Conservation (phyloP, 2,888 invertebrate genomes). For the Globia sparganii region DNA sequence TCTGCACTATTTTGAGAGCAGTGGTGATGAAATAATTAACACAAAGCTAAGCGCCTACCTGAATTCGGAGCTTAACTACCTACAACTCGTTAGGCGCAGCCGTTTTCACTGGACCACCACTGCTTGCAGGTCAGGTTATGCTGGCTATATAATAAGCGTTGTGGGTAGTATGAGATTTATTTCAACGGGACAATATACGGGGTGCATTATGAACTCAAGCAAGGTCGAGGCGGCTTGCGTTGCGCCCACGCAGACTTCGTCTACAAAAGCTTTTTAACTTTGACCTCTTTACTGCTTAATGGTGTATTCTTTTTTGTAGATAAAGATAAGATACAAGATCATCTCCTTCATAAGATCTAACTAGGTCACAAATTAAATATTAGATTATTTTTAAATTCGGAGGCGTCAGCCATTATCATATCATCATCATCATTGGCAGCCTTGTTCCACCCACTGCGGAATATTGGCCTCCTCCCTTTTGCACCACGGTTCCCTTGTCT, state of each 20-base stretch:
- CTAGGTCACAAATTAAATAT: slow-evolving; percentile 16
- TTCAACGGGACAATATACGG: slow-evolving; percentile 19
- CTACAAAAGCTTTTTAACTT: slow-evolving; percentile 52
- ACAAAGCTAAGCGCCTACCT: not conserved
- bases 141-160: not conserved
- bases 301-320: slow-evolving; percentile 36
- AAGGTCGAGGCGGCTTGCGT: slow-evolving; percentile 23
- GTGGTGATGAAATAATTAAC: not conserved
- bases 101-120: not conserved
- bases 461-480: too few species aligned
- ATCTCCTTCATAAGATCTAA: slow-evolving; percentile 16
- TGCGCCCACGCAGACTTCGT: slow-evolving; percentile 32
- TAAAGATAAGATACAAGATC: slow-evolving; percentile 36
- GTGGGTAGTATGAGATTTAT: slow-evolving; percentile 34
- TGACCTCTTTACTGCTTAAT: slow-evolving; percentile 39
- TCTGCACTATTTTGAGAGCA: too few species aligned
- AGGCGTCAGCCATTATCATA: too few species aligned
- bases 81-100: not conserved
- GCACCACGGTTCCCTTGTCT: too few species aligned
- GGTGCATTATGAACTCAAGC: slow-evolving; percentile 36
- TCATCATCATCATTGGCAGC: too few species aligned
- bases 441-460: too few species aligned
- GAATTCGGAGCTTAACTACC: not conserved
- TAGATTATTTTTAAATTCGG: too few species aligned
- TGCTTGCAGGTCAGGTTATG: not conserved